Base-by-base conservation (phyloP, 2,888 invertebrate species). In the Melieria picta region DNA sequence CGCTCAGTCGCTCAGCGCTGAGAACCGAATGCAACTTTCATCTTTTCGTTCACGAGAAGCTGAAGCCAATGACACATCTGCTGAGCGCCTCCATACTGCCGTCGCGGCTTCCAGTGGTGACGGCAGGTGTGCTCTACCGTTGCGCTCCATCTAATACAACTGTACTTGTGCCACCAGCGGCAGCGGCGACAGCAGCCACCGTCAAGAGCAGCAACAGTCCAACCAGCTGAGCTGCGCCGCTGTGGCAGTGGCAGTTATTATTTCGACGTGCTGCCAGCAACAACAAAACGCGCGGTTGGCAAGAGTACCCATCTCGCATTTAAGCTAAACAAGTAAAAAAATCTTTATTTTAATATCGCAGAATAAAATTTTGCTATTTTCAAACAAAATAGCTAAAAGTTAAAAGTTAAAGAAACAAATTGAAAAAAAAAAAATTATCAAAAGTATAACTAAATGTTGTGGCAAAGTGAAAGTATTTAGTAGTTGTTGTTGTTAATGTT, bases 231-330 rank as follows among this genome's bases (percentile, higher is more conserved):
- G 60, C 52, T 60, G 67, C 60, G 43, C 70, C 56, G 42, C 62
- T 64, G 65, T 68, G 69, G 42, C 62, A 60, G 74, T 77, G 76
- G 75, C 80, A 83, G 83, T 83, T 80, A 78, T 67, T 75, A 77
- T 79, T 80, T 80, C 75, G 79, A 77, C 80, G 81, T 78, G 80
- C 78, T 78, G 78, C 79, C 77, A 80, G 77, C 69, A 74, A 78
- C 83, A 82, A 76, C 81, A 78, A 76, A 76, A 74, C 77, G 75
- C 78, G 75, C 71, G 76, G 72, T 69, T 70, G 71, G 70, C 74
- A 71, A 30, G 46, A 55, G 3, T 50, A 50, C 50, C 50, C 50
- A 9, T 50, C 11, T 50, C 9, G 50, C 11, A 3, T 11, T 50
- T 50, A 50, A 50, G 50, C 9, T 10, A 50, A 50, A 11, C 50